These are phyloP conservation scores for Helicoverpa zea DNA, from an alignment of 1,140 invertebrate species.

Conservation along the genomic window DNA sequence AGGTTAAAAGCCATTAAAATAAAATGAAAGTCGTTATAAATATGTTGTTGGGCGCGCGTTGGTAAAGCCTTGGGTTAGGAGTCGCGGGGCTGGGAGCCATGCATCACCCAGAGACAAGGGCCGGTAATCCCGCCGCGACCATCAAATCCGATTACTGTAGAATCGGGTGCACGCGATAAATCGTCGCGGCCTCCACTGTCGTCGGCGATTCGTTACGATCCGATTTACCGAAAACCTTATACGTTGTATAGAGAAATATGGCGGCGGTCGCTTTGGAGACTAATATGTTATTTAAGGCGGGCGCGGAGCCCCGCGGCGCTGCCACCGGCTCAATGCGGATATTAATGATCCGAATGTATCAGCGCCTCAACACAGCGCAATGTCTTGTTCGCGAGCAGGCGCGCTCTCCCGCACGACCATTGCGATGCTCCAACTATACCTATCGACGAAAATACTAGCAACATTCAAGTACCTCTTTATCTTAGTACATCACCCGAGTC, in stretches of 20 bases:
- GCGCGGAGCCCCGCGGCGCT: conserved; percentile 73
- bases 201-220: conserved; percentile 77
- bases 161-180: conserved; percentile 78
- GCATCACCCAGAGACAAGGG: conserved; percentile 32
- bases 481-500: conserved; percentile 7
- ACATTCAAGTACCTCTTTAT: conserved; percentile 5
- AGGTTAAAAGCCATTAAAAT: conserved; percentile 26
- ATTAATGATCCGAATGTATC: conserved; percentile 82
- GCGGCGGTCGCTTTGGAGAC: conserved; percentile 76
- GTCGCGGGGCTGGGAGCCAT: neutral
- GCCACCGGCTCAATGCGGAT: conserved; percentile 77
- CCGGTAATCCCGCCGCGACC: conserved; percentile 49
- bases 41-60: neutral
- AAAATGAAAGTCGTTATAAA: conserved; percentile 17
- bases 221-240: conserved; percentile 79
- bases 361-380: conserved; percentile 63
- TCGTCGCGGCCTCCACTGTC: conserved; percentile 73
- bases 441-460: neutral
- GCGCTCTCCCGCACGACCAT: neutral
- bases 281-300: conserved; percentile 81
- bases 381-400: conserved; percentile 65
- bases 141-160: conserved; percentile 76
- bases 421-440: conserved; percentile 1
- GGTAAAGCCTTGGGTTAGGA: neutral
- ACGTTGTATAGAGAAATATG: conserved; percentile 73